Conservation (phyloP, 2,113 vertebrate species). For the Ifrita kowaldi region DNA sequence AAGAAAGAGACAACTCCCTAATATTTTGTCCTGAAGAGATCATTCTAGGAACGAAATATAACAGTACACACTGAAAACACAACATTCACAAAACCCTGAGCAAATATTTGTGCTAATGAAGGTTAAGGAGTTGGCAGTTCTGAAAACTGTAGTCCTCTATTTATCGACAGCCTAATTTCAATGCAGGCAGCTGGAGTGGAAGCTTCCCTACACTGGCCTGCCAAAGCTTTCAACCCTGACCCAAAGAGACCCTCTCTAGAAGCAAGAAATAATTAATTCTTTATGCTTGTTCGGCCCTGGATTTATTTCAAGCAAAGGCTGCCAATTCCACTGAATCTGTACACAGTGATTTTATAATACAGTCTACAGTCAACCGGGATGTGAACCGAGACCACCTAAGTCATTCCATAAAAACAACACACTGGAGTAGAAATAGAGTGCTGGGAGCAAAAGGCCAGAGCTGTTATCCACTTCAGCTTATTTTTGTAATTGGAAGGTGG, state of each 20-base stretch:
- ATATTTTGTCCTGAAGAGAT: background rate
- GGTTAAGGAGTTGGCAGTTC: slow-evolving; percentile 56
- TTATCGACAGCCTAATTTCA: slow-evolving; percentile 12
- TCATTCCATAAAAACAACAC: slow-evolving; percentile 43
- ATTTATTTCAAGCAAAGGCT: slow-evolving; percentile 48
- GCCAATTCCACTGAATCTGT: slow-evolving; percentile 49
- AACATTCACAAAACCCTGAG: slow-evolving; percentile 48
- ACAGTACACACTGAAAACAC: slow-evolving; percentile 12
- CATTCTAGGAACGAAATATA: background rate
- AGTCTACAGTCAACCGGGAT: slow-evolving; percentile 1
- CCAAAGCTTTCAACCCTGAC: slow-evolving; percentile 38
- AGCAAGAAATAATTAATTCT: slow-evolving; percentile 67
- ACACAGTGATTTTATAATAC: slow-evolving; percentile 41
- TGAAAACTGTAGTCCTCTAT: slow-evolving; percentile 61
- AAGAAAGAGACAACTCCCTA: background rate
- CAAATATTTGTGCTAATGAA: slow-evolving; percentile 71
- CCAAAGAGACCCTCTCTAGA: slow-evolving; percentile 63
- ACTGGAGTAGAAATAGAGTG: background rate
- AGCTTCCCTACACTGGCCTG: background rate
- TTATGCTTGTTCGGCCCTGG: slow-evolving; percentile 55
- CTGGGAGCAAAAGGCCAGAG: slow-evolving; percentile 43
- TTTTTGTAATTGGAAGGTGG: background rate
- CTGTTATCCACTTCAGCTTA: slow-evolving; percentile 20
- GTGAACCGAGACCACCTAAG: slow-evolving; percentile 51
- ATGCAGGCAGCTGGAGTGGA: slow-evolving; percentile 26